Base-by-base conservation (phyloP, 2,888 invertebrate genomes). In the Eudasyphora cyanicolor region DNA sequence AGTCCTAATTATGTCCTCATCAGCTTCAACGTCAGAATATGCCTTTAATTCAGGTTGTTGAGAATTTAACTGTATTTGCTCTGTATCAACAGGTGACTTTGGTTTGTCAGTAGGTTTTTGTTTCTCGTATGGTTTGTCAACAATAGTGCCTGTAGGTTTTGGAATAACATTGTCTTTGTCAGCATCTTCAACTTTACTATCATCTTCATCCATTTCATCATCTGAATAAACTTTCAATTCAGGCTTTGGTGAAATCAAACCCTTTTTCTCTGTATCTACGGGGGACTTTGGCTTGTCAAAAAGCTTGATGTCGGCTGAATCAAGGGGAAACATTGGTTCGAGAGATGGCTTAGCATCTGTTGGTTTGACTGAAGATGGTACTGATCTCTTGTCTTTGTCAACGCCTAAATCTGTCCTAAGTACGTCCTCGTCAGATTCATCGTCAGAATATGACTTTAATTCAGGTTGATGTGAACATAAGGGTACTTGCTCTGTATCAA, bases 21-120 rank as follows among this genome's bases (percentile, higher is more conserved):
- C 73, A 10, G 79, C 49, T 27, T 84, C 75, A n/a, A 67, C 76
- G 38, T 82, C 79, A 27, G 76, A 76, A 57, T 82, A 76, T 1
- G 42, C 38, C 14, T 21, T 57, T 1, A 32, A 0, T 14, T 7
- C 14, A 1, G 79, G 29, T 49, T 64, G 81, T 2, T 24, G 12
- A 19, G 17, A 42, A 42, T n/a, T n/a, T n/a, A n/a, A n/a, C n/a
- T n/a, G n/a, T n/a, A n/a, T n/a, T n/a, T n/a, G n/a, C n/a, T n/a
- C n/a, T n/a, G n/a, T n/a, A n/a, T 71, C 76, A 21, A 54, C 1
- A 24, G 76, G 78, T 0, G 60, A 67, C 32, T 69, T 73, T 14
- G 76, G 62, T 69, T 71, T 74, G n/a, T 42, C 76, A 57, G 27
- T 32, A 42, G 17, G 8, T 32, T 24, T 12, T 24, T 14, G 10